phyloP scores from a whole-genome alignment of 2,113 vertebrate genomes.

The Geothlypis trichas region DNA sequence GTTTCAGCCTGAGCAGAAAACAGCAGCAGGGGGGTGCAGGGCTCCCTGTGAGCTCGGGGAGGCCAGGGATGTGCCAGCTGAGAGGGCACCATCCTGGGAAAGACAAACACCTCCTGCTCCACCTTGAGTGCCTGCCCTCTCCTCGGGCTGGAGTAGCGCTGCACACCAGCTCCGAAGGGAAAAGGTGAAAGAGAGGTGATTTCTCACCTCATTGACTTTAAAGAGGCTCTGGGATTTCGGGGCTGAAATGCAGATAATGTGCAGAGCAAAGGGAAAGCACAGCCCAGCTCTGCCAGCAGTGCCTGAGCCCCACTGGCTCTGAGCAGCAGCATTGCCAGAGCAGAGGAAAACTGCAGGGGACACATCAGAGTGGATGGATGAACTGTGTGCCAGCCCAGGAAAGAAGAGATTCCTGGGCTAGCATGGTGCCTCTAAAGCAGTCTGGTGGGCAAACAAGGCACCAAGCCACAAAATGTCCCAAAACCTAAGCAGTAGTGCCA shows the following conservation, averaged over 20 bases:
- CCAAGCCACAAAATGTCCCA: neutral
- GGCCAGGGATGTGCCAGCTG: rapidly evolving
- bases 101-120: neutral
- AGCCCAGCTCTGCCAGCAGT: neutral
- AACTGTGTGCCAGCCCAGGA: neutral
- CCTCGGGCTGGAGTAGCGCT: neutral
- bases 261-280: neutral
- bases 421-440: neutral
- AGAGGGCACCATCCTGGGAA: too few relatives aligned
- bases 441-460: neutral
- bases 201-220: neutral
- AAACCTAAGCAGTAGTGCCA: neutral
- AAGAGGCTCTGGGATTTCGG: neutral
- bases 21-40: rapidly evolving
- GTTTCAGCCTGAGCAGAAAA: rapidly evolving
- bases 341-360: neutral
- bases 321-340: neutral
- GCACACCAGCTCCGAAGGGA: neutral
- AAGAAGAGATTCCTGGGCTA: neutral
- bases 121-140: neutral
- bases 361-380: neutral
- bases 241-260: neutral
- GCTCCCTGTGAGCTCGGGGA: neutral
- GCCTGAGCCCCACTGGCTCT: neutral
- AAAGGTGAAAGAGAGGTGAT: neutral